These are phyloP conservation scores for Unio delphinus DNA, from an alignment of 2,888 invertebrate species.

Conservation along the genomic window DNA sequence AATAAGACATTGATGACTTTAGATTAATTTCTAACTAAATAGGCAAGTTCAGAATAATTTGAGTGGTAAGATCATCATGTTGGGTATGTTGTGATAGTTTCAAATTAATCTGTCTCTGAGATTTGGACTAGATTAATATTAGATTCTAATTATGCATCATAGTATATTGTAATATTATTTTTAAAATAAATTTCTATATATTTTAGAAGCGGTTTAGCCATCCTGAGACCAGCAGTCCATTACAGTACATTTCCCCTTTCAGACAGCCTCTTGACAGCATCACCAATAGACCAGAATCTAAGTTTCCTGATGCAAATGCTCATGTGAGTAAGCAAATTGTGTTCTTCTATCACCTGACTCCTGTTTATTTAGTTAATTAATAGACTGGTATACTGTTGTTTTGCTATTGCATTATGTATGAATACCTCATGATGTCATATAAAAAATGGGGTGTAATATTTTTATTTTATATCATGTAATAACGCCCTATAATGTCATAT, in stretches of 20 bases:
- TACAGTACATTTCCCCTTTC: slow-evolving; percentile 36
- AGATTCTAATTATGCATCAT: too few relatives aligned
- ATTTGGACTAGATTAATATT: too few relatives aligned
- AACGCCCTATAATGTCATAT: not conserved
- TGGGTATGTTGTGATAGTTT: too few relatives aligned
- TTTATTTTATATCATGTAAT: not conserved
- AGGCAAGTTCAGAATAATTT: too few relatives aligned
- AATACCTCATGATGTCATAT: not conserved
- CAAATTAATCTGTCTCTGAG: too few relatives aligned
- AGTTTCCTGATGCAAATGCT: slow-evolving; percentile 20
- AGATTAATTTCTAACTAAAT: too few relatives aligned
- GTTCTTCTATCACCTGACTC: slow-evolving; percentile 3
- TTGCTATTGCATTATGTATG: not conserved
- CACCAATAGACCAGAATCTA: slow-evolving; percentile 13
- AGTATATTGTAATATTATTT: too few relatives aligned
- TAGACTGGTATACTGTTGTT: not conserved
- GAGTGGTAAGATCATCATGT: too few relatives aligned
- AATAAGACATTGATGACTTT: too few relatives aligned
- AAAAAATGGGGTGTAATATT: not conserved
- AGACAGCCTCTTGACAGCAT: slow-evolving; percentile 50
- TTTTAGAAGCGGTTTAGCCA: too few relatives aligned
- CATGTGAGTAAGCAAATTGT: slow-evolving; percentile 31
- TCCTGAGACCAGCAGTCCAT: slow-evolving; percentile 5
- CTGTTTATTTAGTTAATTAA: slow-evolving; percentile 9
- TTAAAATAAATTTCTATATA: too few relatives aligned